Evolutionary conservation across 2,113 vertebrate genomes (phyloP).

Genomic region (Urocitellus parryii): DNA sequence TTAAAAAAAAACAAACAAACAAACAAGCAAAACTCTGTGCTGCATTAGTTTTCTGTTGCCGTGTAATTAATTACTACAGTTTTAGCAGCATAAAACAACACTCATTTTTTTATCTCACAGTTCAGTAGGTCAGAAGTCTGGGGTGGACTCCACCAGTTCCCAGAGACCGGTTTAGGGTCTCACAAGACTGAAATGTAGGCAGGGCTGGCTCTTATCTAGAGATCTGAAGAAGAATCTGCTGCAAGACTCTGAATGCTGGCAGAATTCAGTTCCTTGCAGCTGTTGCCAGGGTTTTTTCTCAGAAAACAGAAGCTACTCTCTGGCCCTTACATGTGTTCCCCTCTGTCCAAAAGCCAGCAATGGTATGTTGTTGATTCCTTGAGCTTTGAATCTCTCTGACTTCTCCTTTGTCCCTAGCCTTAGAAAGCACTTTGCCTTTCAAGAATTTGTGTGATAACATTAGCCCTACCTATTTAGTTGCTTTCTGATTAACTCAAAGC

Average conservation of each 20-base stretch:
- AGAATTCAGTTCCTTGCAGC: neutral
- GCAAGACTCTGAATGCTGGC: neutral
- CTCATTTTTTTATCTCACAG: neutral
- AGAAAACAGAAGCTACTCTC: neutral
- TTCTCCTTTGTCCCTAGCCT: neutral
- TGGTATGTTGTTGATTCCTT: neutral
- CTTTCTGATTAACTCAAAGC: slow-evolving; percentile 1
- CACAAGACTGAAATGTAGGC: neutral
- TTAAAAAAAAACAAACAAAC: slow-evolving; percentile 14
- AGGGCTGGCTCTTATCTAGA: neutral
- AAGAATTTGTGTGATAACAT: neutral
- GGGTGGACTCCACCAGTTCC: neutral
- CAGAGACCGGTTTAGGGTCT: neutral
- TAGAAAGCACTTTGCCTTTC: neutral
- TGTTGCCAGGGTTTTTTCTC: neutral
- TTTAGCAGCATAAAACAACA: neutral
- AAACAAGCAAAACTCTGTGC: too few relatives aligned
- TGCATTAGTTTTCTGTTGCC: neutral
- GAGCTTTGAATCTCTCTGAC: neutral
- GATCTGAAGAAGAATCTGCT: neutral
- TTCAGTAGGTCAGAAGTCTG: neutral
- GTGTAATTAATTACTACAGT: neutral
- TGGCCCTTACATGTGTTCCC: neutral
- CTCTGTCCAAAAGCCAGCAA: neutral
- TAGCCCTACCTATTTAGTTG: neutral